phyloP scores from a whole-genome alignment of 2,797 vertebrate species.

The Pangasius mekongensis region DNA sequence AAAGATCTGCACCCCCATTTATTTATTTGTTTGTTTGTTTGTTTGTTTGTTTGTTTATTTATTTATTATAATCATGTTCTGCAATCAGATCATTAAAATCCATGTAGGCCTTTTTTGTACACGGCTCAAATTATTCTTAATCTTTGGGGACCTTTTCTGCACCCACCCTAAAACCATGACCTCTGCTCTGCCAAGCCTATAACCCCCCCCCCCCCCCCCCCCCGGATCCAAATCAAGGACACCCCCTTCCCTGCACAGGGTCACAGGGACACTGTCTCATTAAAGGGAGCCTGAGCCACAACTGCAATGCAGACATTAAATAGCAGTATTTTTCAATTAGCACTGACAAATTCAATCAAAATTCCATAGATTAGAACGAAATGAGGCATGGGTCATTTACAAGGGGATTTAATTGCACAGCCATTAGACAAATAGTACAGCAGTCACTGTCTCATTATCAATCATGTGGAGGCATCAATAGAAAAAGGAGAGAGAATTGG shows the following conservation, averaged over 20 bases:
- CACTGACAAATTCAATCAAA: conserved; percentile 99
- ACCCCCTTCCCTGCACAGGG: conserved; percentile 67
- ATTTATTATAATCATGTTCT: conserved; percentile 24
- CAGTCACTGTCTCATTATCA: conserved; percentile 93
- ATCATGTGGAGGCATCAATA: conserved; percentile 94
- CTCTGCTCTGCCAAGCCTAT: conserved; percentile 26
- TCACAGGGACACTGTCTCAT: conserved; percentile 90
- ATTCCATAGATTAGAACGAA: conserved; percentile 99
- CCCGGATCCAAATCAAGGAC: conserved; percentile 59
- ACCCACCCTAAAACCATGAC: conserved; percentile 55
- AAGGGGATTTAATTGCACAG: conserved; percentile 98
- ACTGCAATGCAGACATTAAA: conserved; percentile 95
- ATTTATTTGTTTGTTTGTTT: neutral
- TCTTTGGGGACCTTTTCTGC: conserved; percentile 50
- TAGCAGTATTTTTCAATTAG: conserved; percentile 99
- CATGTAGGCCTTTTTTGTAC: conserved; percentile 32
- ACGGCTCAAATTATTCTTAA: conserved; percentile 51
- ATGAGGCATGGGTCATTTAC: conserved; percentile 99
- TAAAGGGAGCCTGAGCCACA: conserved; percentile 82
- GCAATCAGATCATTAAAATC: conserved; percentile 50
- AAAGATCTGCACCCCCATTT: neutral
- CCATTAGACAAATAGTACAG: conserved; percentile 99
- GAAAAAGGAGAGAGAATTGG: conserved; percentile 76
- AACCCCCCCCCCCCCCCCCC: neutral
- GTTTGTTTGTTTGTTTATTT: neutral